phyloP scores from a whole-genome alignment of 2,113 vertebrate species.

The Nanger granti region DNA sequence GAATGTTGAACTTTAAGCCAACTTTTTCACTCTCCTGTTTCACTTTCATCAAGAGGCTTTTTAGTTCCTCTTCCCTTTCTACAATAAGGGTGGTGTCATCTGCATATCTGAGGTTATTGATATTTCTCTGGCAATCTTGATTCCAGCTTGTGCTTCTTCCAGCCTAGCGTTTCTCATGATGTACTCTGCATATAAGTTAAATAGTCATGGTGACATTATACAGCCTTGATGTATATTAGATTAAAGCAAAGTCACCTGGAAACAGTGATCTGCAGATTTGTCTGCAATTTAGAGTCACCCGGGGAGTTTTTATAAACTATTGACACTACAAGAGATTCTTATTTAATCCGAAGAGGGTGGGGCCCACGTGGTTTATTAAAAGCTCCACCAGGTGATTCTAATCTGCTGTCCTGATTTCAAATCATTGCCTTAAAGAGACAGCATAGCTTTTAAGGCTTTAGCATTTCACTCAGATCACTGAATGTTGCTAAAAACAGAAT shows the following conservation, averaged over 20 bases:
- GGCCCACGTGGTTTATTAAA: background rate
- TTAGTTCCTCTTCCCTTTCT: no score
- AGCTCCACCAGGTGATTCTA: background rate
- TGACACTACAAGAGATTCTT: background rate
- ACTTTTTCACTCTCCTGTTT: no score
- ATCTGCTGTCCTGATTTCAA: background rate
- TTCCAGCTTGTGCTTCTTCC: no score
- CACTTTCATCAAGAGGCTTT: no score
- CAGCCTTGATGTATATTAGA: background rate
- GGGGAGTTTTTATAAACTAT: background rate
- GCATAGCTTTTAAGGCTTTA: background rate
- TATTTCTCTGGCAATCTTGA: no score
- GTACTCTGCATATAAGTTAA: no score
- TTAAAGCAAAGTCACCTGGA: conserved; percentile 17
- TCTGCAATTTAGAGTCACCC: background rate
- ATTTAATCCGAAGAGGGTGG: background rate
- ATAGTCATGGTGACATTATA: no score
- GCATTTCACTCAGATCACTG: background rate
- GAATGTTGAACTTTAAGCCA: no score
- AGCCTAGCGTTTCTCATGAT: no score
- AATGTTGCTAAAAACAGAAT: background rate
- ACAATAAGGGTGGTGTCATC: no score
- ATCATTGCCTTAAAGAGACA: background rate
- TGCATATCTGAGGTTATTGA: no score
- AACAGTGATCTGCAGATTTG: background rate